A percentile compares a stretch with the other conserved stretches of the same genome.
These are phyloP conservation scores for Cydia pomonella DNA, from an alignment of 1,140 invertebrate species.

Conservation along the genomic window DNA sequence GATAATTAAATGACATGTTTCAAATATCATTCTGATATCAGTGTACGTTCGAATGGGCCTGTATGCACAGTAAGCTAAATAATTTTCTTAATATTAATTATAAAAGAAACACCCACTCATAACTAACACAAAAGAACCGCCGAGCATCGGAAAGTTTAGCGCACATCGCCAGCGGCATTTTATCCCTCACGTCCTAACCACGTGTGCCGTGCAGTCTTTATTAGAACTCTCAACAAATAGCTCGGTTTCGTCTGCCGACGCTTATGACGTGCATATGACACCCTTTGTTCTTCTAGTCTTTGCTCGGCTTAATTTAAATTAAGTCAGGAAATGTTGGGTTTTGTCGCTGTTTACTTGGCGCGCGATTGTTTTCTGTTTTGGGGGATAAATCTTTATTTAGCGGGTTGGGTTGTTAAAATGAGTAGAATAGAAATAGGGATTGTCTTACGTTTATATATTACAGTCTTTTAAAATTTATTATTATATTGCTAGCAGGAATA, in stretches of 20 bases:
- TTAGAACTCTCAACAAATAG: constrained; percentile 61
- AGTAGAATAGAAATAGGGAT: too few relatives aligned
- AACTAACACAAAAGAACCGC: too few relatives aligned
- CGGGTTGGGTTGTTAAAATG: neutral
- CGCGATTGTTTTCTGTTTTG: constrained; percentile 10
- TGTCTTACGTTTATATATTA: too few relatives aligned
- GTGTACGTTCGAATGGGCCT: too few relatives aligned
- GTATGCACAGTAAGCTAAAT: too few relatives aligned
- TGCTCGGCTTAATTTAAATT: constrained; percentile 21
- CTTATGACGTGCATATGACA: constrained; percentile 29
- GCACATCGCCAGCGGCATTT: constrained; percentile 43
- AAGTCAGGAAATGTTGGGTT: constrained; percentile 21
- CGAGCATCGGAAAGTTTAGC: constrained; percentile 27
- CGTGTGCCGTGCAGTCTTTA: constrained; percentile 56
- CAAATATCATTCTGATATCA: too few relatives aligned
- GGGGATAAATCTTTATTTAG: neutral
- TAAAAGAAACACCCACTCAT: too few relatives aligned
- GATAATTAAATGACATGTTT: too few relatives aligned
- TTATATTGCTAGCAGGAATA: too few relatives aligned
- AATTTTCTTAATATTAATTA: too few relatives aligned
- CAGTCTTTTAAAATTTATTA: too few relatives aligned
- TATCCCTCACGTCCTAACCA: constrained; percentile 44
- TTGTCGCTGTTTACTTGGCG: neutral
- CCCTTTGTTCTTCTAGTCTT: constrained; percentile 28
- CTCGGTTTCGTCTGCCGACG: constrained; percentile 20